A percentile compares a stretch with the other conserved stretches of the same genome.
Evolutionary conservation across 2,888 invertebrate genomes (phyloP).

Genomic region (Platynereis dumerilii): DNA sequence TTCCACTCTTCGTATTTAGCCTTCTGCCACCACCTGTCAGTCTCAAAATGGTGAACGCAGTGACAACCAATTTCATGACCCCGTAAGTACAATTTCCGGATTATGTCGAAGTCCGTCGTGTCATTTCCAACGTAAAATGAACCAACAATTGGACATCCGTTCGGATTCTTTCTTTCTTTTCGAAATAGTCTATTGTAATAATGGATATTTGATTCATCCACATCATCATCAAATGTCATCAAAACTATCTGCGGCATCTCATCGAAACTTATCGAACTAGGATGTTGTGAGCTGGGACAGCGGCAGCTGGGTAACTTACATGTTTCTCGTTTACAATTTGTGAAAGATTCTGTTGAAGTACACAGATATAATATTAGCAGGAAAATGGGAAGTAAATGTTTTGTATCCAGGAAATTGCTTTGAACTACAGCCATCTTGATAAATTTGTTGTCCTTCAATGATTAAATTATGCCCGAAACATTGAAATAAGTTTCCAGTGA

Average conservation of each 20-base stretch:
- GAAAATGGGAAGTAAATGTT: no score
- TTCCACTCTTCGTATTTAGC: conserved; percentile 2
- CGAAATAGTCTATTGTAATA: conserved; percentile 2
- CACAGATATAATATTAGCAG: no score
- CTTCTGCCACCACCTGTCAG: conserved; percentile 9
- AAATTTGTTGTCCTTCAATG: no score
- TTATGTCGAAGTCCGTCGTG: conserved; percentile 8
- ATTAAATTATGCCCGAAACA: no score
- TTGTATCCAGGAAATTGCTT: no score
- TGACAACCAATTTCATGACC: conserved; percentile 15
- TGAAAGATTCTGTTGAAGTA: no score
- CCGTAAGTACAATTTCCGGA: conserved; percentile 6
- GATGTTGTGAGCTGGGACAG: no score
- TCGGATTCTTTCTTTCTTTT: conserved; percentile 8
- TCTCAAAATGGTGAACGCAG: neutral
- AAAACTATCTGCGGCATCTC: neutral
- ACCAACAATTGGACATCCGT: conserved; percentile 12
- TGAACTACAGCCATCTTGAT: no score
- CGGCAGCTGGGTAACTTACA: no score
- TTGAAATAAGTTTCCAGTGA: no score
- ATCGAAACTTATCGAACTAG: no score
- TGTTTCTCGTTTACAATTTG: no score
- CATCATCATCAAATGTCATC: neutral
- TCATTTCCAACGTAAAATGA: conserved; percentile 13
- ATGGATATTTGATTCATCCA: neutral